Base-by-base conservation (phyloP, 2,113 vertebrate genomes). In the Cinclus mexicanus region DNA sequence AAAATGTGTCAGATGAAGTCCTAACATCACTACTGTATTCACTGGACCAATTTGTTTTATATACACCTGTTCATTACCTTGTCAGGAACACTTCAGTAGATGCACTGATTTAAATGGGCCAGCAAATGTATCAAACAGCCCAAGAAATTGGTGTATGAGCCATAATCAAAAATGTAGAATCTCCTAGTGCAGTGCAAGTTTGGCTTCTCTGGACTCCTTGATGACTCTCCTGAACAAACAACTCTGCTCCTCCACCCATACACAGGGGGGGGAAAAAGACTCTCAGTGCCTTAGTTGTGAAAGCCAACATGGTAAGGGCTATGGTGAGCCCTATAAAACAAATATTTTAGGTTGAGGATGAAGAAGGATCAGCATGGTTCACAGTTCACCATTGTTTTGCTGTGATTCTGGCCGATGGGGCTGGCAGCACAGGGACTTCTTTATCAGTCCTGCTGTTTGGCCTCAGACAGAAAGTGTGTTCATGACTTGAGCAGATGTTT, bases 401-500 rank as follows among this genome's bases (percentile, higher is more conserved):
- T 69, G 69, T 50, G 61, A 80, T 64, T 65, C 95, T 63, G 82
- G 90, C 72, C 61, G 42, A 55, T 53, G 52, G 49, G 33, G 14
- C 77, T 91, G 49, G 59, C 67, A 89, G 49, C 68, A 80, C 69
- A 65, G 69, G 59, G 71, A 64, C 57, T 60, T 69, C 79, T 92
- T 89, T 20, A 93, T 68, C 60, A 55, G 53, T 63, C 69, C 55
- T 50, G 50, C 64, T 60, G 74, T 12, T 35, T 63, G 79, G 74
- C 67, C 83, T 94, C 84, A 91, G 94, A 78, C 88, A 93, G 78
- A 96, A 95, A 97, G 95, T 42, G 57, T 67, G 78, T 96, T 79
- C 84, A 97, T 95, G 95, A 96, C 83, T 91, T 33, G 64, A 97
- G 91, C 98, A 98, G 97, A 98, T 98, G 98, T 98, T 98, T 98